phyloP scores from a whole-genome alignment of 1,140 invertebrate species.

The Hycleus cichorii region DNA sequence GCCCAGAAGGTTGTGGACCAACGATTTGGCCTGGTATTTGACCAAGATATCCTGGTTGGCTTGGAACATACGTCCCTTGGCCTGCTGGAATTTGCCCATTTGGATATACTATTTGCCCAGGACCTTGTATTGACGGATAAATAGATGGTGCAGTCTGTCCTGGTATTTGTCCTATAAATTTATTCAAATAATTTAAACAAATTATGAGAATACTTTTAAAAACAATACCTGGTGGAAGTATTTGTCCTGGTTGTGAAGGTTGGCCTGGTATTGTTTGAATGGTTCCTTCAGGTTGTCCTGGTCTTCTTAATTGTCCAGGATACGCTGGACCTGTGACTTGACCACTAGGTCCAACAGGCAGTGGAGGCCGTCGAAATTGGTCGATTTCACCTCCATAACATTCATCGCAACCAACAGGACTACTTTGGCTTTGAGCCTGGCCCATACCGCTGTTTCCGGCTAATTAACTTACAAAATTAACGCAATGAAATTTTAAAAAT shows the following conservation, averaged over 20 bases:
- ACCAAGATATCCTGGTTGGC: neutral
- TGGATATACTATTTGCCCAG: neutral
- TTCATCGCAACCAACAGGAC: conserved; percentile 33
- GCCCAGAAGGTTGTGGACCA: neutral
- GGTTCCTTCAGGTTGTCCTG: conserved; percentile 1
- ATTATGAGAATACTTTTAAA: too few species aligned
- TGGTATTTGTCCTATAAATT: neutral
- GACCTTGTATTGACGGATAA: neutral
- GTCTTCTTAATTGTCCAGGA: conserved; percentile 11
- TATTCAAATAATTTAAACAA: too few species aligned
- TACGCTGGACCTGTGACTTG: conserved; percentile 1
- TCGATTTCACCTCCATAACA: conserved; percentile 19
- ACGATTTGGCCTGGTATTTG: conserved; percentile 3
- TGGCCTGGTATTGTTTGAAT: too few species aligned
- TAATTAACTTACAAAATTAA: neutral
- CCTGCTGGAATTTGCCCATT: conserved; percentile 3
- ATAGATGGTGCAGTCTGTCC: neutral
- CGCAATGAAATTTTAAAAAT: neutral
- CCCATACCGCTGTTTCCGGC: conserved; percentile 60
- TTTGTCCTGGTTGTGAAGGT: conserved; percentile 5
- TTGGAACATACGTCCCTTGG: neutral
- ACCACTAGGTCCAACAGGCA: neutral
- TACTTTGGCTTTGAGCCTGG: conserved; percentile 66
- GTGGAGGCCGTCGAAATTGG: conserved; percentile 6
- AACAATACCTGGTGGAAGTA: neutral